Conservation (phyloP, 2,113 vertebrate species). For the Pitta sordida region DNA sequence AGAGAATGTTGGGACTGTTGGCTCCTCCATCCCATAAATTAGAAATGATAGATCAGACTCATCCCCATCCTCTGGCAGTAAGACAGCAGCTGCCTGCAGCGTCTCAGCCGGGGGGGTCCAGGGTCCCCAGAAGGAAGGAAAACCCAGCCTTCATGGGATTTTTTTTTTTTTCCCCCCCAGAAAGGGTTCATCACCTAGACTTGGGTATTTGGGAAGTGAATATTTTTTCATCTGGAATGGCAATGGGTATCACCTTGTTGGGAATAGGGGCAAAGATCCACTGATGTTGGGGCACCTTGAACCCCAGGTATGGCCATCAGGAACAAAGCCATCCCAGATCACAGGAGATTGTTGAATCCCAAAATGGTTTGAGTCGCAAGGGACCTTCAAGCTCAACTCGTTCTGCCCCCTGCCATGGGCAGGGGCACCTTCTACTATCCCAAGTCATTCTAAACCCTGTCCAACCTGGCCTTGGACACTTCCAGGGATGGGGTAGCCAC, state of each 20-base stretch:
- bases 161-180: background rate
- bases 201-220: background rate
- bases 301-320: rapidly evolving
- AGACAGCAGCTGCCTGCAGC: background rate
- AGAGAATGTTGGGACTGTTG: background rate
- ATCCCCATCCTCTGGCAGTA: background rate
- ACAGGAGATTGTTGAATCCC: background rate
- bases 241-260: rapidly evolving
- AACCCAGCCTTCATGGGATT: background rate
- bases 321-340: background rate
- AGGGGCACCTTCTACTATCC: background rate
- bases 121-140: background rate
- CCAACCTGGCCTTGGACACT: background rate
- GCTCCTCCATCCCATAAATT: background rate
- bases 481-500: background rate
- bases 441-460: background rate
- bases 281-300: background rate
- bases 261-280: background rate
- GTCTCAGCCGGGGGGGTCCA: background rate
- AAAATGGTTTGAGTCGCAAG: background rate
- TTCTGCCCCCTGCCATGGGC: background rate
- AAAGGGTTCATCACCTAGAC: rapidly evolving
- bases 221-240: background rate
- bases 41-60: background rate
- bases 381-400: rapidly evolving